A percentile compares a stretch with the other conserved stretches of the same genome.
Evolutionary conservation across 2,113 vertebrate species (phyloP).

Genomic region (Hippocampus barbouri): DNA sequence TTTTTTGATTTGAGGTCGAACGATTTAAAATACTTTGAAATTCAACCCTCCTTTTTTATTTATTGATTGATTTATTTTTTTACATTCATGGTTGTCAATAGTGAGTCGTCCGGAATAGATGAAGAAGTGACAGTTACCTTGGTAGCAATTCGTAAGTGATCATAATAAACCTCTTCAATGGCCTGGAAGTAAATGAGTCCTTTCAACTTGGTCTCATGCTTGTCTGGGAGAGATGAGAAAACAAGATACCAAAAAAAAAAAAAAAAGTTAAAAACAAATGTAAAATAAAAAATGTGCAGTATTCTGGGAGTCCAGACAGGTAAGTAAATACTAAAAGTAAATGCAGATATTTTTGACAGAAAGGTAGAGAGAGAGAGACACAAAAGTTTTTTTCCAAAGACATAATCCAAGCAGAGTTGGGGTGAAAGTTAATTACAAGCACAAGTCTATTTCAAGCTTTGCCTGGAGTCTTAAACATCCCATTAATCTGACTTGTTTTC

Average conservation of each 20-base stretch:
- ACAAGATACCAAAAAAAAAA: constrained; percentile 36
- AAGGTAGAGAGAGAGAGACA: not conserved
- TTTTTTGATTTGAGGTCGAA: not conserved
- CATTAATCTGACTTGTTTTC: constrained; percentile 66
- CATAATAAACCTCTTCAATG: constrained; percentile 81
- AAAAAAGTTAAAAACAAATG: too few species aligned
- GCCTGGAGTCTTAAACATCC: constrained; percentile 59
- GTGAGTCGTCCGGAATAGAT: not conserved
- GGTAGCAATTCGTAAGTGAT: constrained; percentile 78
- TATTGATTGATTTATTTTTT: too few species aligned
- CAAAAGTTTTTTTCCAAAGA: constrained; percentile 31
- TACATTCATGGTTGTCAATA: not conserved
- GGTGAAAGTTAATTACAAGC: constrained; percentile 57
- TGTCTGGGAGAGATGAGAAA: constrained; percentile 66
- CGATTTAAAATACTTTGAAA: too few species aligned
- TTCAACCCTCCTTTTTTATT: too few species aligned
- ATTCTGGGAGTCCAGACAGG: not conserved
- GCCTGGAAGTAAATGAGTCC: constrained; percentile 83
- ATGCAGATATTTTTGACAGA: too few species aligned
- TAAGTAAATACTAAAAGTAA: not conserved
- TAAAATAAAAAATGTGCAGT: not conserved
- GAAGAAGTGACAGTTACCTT: constrained; percentile 63
- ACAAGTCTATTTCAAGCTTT: constrained; percentile 57
- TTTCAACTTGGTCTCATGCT: constrained; percentile 80
- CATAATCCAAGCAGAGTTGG: constrained; percentile 40